phyloP scores from a whole-genome alignment of 1,140 invertebrate genomes.

The Schlechtendalia chinensis region DNA sequence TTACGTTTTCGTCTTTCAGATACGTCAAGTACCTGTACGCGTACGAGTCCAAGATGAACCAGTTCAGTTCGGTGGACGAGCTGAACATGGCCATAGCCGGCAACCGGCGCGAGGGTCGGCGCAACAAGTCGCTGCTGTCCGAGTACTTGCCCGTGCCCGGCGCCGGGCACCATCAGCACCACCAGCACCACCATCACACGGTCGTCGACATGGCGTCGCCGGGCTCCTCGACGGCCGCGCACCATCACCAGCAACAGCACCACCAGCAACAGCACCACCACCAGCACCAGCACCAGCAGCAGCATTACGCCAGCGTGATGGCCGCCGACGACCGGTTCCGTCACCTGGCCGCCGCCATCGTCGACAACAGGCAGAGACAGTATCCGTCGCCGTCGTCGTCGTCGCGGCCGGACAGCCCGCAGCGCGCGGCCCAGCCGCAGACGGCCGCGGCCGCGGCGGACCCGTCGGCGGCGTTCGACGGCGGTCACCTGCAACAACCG shows the following conservation, averaged over 20 bases:
- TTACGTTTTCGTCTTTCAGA: conserved; percentile 65
- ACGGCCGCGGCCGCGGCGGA: background rate
- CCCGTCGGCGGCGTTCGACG: background rate
- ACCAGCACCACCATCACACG: background rate
- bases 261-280: conserved; percentile 2
- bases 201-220: background rate
- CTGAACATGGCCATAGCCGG: conserved; percentile 97
- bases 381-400: background rate
- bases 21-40: conserved; percentile 99
- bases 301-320: conserved; percentile 34
- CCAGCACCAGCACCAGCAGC: conserved; percentile 11
- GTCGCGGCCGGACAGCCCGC: background rate
- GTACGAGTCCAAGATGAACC: conserved; percentile 95
- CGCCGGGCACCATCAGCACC: background rate
- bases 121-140: conserved; percentile 56
- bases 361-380: conserved; percentile 39
- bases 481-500: conserved; percentile 11
- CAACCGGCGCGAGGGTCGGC: conserved; percentile 90
- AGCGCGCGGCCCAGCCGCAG: background rate
- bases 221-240: background rate
- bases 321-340: conserved; percentile 36
- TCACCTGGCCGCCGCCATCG: conserved; percentile 17
- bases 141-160: conserved; percentile 17
- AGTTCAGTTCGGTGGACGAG: conserved; percentile 85
- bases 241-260: conserved; percentile 23